Evolutionary conservation across 2,113 vertebrate species (phyloP).

Genomic region (Lepidothrix coronata): DNA sequence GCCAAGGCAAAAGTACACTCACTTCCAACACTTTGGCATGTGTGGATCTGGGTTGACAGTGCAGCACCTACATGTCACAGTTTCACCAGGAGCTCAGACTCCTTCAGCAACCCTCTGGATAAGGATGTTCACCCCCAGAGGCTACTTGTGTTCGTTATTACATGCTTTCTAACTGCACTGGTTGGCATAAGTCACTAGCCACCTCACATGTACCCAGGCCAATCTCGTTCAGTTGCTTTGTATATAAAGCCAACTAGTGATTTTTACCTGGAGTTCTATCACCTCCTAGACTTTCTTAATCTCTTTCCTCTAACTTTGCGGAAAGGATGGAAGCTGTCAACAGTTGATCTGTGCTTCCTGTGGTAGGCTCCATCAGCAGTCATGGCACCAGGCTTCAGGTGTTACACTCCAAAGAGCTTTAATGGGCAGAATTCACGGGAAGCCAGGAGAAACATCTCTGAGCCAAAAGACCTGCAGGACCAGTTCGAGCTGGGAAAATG

Average conservation of each 20-base stretch:
- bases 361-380: background rate
- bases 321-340: background rate
- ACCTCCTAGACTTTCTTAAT: background rate
- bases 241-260: background rate
- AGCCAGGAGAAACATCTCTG: background rate
- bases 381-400: background rate
- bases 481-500: fast-evolving
- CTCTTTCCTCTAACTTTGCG: background rate
- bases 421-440: background rate
- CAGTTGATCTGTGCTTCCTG: background rate
- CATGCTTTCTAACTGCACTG: background rate
- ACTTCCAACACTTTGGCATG: fast-evolving
- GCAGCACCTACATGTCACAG: background rate
- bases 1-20: background rate
- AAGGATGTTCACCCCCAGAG: background rate
- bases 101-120: background rate
- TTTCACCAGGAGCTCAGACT: background rate
- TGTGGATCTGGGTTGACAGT: background rate
- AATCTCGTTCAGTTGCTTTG: background rate
- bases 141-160: background rate
- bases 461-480: background rate
- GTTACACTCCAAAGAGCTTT: background rate
- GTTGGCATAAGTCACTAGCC: background rate
- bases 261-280: background rate
- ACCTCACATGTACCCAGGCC: background rate